Evolutionary conservation across 2,113 vertebrate species (phyloP), one percentile per base, ranked within the genome.

Genomic region (Acrocephalus kingi): DNA sequence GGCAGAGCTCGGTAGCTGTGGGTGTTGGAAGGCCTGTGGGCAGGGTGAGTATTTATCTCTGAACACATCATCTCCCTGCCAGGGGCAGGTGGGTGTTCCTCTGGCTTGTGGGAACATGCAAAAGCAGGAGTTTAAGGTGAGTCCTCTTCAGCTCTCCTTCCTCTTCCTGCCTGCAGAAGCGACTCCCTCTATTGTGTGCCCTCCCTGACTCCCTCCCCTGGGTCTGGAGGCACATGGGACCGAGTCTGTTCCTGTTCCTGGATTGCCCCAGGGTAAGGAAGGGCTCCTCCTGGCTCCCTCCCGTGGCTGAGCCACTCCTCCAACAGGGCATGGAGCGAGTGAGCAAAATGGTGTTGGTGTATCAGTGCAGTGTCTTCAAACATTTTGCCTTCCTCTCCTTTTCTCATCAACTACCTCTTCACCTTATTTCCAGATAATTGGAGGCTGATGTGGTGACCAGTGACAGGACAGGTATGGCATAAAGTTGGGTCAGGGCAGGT

Each of bases 81-180:
- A 81, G 75, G 76, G 80, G 63, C 15, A 89, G 93, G 82, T 81
- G 85, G 90, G 88, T 58, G 61, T 86, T 95, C 63, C 84, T 85
- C 58, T 45, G 30, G 69, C 87, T 87, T 98, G 98, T 96, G 93
- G 78, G 52, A 87, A 97, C 98, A 91, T 0, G 98, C 89, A 45
- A 35, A 37, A 54, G 46, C 46, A 23, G 55, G 55, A 84, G 63
- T 58, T 49, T 8, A 49, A 8, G 78, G 62, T 21, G 88, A 91
- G 45, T 45, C 46, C 49, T 63, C 49, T 35, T 31, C 35, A 28
- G 35, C 35, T 35, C 49, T 77, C 31, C 43, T 84, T 90, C 64
- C 56, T 71, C 49, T 69, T 71, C 72, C 56, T 49, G 56, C 75
- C 87, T 66, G 66, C 84, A 73, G 80, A 49, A 94, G 83, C 0